Conservation (phyloP, 1,140 invertebrate genomes). For the Charaxes varanes region DNA sequence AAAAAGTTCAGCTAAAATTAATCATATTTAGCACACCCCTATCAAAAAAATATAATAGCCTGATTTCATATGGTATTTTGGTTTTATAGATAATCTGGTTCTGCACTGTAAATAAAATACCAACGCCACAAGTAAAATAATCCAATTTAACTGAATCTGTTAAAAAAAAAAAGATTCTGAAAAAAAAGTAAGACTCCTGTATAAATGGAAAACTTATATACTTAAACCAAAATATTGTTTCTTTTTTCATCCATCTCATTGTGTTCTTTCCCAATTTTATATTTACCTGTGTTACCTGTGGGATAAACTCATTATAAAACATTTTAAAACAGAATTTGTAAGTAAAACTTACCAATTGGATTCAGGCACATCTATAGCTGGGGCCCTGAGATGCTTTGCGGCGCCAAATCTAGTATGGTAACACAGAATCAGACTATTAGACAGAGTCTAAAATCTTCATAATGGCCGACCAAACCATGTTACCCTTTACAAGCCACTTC, state of each 20-base stretch:
- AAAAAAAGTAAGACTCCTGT: too few species aligned
- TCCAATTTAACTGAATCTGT: too few species aligned
- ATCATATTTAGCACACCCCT: too few species aligned
- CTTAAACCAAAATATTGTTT: too few species aligned
- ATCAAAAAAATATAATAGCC: too few species aligned
- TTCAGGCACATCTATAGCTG: slow-evolving; percentile 28
- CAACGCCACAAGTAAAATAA: too few species aligned
- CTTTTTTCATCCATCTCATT: neutral
- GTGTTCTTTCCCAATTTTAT: slow-evolving; percentile 1
- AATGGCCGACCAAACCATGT: slow-evolving; percentile 14
- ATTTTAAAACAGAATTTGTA: neutral
- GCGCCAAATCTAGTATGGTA: slow-evolving; percentile 56
- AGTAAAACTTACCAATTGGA: slow-evolving; percentile 39
- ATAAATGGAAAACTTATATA: too few species aligned
- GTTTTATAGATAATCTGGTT: too few species aligned
- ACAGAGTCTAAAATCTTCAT: slow-evolving; percentile 15
- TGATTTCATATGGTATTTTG: too few species aligned
- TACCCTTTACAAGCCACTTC: slow-evolving; percentile 6
- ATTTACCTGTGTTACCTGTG: slow-evolving; percentile 24
- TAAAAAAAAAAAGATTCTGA: too few species aligned
- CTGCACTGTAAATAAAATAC: too few species aligned
- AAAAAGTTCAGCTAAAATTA: too few species aligned
- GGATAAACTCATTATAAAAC: slow-evolving; percentile 13
- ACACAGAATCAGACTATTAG: slow-evolving; percentile 63
- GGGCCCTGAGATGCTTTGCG: slow-evolving; percentile 24